A percentile compares a stretch with the other conserved stretches of the same genome.
Evolutionary conservation across 2,797 vertebrate genomes (phyloP).

Genomic region (Neopelma chrysocephalum): DNA sequence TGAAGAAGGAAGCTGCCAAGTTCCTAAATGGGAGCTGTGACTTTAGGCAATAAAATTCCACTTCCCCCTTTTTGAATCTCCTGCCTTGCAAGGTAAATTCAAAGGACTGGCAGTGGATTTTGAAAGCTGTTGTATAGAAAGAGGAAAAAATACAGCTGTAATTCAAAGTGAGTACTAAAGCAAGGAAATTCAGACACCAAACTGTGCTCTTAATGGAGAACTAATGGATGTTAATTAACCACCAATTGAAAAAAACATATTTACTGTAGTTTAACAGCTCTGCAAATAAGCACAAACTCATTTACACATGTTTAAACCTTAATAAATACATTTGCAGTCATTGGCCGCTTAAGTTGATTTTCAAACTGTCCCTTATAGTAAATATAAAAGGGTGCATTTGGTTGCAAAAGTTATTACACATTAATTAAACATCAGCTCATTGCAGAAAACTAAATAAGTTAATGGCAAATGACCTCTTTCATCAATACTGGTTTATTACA

Average conservation of each 20-base stretch:
- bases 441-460: slow-evolving; percentile 57
- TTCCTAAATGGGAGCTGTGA: not conserved
- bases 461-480: slow-evolving; percentile 52
- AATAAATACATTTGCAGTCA: slow-evolving; percentile 67
- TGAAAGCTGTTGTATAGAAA: not conserved
- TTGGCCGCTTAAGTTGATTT: slow-evolving; percentile 46
- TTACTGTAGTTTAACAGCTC: slow-evolving; percentile 63
- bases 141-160: not conserved
- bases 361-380: slow-evolving; percentile 30
- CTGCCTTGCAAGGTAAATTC: not conserved
- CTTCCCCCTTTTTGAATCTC: not conserved
- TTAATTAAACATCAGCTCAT: slow-evolving; percentile 61
- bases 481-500: slow-evolving; percentile 50
- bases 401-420: slow-evolving; percentile 44
- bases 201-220: slow-evolving; percentile 57
- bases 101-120: not conserved
- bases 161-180: slow-evolving; percentile 30
- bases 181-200: slow-evolving; percentile 43
- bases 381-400: slow-evolving; percentile 55
- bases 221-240: slow-evolving; percentile 66
- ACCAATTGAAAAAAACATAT: slow-evolving; percentile 62
- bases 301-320: slow-evolving; percentile 67
- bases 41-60: not conserved
- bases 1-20: not conserved
- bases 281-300: slow-evolving; percentile 58